phyloP scores from a whole-genome alignment of 1,140 invertebrate genomes.

The Euschistus heros region DNA sequence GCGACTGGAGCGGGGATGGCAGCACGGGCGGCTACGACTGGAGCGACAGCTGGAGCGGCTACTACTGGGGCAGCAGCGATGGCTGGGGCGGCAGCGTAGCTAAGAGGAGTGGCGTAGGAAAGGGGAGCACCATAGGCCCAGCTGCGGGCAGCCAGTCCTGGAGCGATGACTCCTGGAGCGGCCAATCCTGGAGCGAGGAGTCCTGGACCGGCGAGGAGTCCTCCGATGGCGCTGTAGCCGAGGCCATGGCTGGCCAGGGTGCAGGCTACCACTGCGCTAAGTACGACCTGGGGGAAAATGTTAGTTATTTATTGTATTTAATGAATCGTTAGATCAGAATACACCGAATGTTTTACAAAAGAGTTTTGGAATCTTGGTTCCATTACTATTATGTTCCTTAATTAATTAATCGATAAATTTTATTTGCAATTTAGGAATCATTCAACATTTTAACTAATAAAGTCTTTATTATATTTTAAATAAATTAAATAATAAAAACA shows the following conservation, averaged over 20 bases:
- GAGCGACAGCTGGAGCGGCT: constrained; percentile 26
- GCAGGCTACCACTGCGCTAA: constrained; percentile 31
- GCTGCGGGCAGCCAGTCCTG: constrained; percentile 22
- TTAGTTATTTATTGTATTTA: neutral
- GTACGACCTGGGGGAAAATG: constrained; percentile 31
- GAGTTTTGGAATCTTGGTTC: too few relatives aligned
- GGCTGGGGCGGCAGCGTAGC: constrained; percentile 25
- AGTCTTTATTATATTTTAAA: neutral
- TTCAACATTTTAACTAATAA: neutral
- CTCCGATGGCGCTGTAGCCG: constrained; percentile 22
- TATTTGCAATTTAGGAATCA: neutral
- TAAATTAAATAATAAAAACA: too few relatives aligned
- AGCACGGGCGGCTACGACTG: constrained; percentile 34
- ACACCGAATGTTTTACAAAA: neutral
- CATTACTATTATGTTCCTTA: neutral
- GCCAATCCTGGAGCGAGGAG: constrained; percentile 32
- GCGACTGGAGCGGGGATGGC: constrained; percentile 29
- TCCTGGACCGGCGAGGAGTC: constrained; percentile 18
- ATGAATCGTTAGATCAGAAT: too few relatives aligned
- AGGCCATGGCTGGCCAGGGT: constrained; percentile 24
- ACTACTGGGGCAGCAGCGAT: constrained; percentile 26
- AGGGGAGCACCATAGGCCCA: constrained; percentile 24
- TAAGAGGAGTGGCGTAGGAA: constrained; percentile 20
- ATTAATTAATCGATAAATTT: neutral
- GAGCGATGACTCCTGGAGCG: constrained; percentile 24